Evolutionary conservation across 2,797 vertebrate species (phyloP).

Genomic region (Enteromius afrohamiltoni): DNA sequence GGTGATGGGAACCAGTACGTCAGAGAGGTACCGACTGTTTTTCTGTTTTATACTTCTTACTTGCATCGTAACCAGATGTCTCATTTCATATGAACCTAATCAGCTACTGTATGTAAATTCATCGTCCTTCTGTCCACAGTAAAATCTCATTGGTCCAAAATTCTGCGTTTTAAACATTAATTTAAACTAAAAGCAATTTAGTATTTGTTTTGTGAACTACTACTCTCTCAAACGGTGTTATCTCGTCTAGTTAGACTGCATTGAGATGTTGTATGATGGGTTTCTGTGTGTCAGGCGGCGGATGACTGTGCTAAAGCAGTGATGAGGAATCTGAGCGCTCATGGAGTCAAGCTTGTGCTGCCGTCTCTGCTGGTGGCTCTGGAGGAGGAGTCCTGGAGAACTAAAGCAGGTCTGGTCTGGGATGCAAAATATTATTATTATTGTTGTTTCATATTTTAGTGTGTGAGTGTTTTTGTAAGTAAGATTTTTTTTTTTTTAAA

Average conservation of each 20-base stretch:
- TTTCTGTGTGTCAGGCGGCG: constrained; percentile 82
- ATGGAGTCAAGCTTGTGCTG: constrained; percentile 96
- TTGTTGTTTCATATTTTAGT: neutral
- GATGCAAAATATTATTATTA: neutral
- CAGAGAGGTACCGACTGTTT: constrained; percentile 84
- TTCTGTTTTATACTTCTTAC: neutral
- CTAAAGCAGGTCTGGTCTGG: constrained; percentile 89
- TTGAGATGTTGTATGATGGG: neutral
- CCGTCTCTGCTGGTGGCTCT: constrained; percentile 94
- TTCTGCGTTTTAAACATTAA: neutral
- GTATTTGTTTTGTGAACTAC: neutral
- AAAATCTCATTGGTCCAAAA: neutral
- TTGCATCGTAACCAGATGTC: neutral
- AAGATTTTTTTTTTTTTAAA: neutral
- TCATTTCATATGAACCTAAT: neutral
- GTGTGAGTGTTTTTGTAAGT: too few relatives aligned
- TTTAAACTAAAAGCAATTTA: too few relatives aligned
- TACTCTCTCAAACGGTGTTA: neutral
- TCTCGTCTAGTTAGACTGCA: neutral
- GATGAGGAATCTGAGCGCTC: constrained; percentile 98
- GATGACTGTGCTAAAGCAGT: constrained; percentile 99
- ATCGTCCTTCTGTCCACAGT: neutral
- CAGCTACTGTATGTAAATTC: neutral
- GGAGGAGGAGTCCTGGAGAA: constrained; percentile 98
- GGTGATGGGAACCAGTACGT: constrained; percentile 98